Conservation (phyloP, 2,888 invertebrate genomes). For the Schizotus pectinicornis region DNA sequence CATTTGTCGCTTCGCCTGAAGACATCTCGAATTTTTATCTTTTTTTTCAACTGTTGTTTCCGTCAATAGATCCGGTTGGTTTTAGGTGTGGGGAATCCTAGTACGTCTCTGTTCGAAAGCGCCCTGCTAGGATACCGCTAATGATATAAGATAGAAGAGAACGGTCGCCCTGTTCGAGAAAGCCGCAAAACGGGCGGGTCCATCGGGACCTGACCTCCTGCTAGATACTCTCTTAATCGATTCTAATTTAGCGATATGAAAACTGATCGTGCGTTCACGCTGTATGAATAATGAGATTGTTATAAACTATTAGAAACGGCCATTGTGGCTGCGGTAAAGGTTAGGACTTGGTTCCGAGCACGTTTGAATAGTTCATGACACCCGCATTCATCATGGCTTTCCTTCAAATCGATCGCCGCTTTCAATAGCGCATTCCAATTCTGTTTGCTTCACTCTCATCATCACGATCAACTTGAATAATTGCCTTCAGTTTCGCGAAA, state of each 20-base stretch:
- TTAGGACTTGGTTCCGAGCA: conserved; percentile 26
- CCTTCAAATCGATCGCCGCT: conserved; percentile 24
- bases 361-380: conserved; percentile 31
- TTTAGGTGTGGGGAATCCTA: background rate
- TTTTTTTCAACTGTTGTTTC: background rate
- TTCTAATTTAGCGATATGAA: conserved; percentile 49
- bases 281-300: conserved; percentile 33
- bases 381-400: conserved; percentile 27
- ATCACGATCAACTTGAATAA: conserved; percentile 11
- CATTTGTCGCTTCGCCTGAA: background rate
- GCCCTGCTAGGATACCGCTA: conserved; percentile 51
- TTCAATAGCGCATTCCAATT: conserved; percentile 26
- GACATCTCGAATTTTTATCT: background rate
- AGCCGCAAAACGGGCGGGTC: conserved; percentile 41
- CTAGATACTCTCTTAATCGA: conserved; percentile 46
- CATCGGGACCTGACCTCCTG: conserved; percentile 42
- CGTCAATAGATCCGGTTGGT: background rate
- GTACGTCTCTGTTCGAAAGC: conserved; percentile 40
- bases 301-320: conserved; percentile 30
- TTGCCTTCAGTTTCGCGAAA: too few relatives aligned
- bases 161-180: conserved; percentile 40
- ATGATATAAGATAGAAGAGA: conserved; percentile 48
- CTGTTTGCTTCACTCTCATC: conserved; percentile 14
- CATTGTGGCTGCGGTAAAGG: conserved; percentile 26
- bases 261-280: conserved; percentile 45